Percentiles rank a stretch among this genome's conserved stretches.
Conservation (phyloP, 2,888 invertebrate species). For the Rutpela maculata region DNA sequence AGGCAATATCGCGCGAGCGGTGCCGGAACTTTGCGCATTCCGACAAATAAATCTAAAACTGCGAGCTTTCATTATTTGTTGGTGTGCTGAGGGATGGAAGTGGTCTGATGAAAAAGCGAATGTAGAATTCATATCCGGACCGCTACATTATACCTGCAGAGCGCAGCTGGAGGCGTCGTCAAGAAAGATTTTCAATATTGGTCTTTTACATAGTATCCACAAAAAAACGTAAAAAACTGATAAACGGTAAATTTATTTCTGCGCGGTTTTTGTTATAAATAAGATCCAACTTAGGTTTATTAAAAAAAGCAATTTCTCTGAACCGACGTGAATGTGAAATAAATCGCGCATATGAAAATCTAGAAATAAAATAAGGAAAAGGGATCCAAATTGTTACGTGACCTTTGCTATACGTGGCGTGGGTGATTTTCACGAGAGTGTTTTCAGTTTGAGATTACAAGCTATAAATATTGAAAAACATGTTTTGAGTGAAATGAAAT, state of each 20-base stretch:
- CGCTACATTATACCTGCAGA: conserved; percentile 67
- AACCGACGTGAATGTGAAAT: conserved; percentile 10
- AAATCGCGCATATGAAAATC: conserved; percentile 7
- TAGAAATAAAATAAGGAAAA: background rate
- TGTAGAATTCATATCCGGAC: conserved; percentile 68
- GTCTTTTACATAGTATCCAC: conserved; percentile 56
- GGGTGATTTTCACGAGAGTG: background rate
- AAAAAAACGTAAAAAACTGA: conserved; percentile 44
- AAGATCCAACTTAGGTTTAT: conserved; percentile 27
- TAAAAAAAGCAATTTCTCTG: conserved; percentile 26
- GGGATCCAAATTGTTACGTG: background rate
- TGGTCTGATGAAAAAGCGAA: conserved; percentile 68
- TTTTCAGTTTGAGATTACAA: no score
- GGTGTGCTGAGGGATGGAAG: conserved; percentile 58
- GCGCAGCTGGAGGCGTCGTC: conserved; percentile 68
- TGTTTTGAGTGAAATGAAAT: no score
- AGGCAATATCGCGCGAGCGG: conserved; percentile 25
- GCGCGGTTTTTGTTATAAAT: conserved; percentile 29
- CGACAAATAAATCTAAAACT: conserved; percentile 59
- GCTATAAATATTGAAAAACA: no score
- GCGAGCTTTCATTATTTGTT: conserved; percentile 63
- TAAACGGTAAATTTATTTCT: conserved; percentile 25
- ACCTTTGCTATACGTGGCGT: background rate
- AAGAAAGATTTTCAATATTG: conserved; percentile 66
- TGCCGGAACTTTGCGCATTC: conserved; percentile 59